Conservation (phyloP, 2,113 vertebrate species). For the Menidia beryllina region DNA sequence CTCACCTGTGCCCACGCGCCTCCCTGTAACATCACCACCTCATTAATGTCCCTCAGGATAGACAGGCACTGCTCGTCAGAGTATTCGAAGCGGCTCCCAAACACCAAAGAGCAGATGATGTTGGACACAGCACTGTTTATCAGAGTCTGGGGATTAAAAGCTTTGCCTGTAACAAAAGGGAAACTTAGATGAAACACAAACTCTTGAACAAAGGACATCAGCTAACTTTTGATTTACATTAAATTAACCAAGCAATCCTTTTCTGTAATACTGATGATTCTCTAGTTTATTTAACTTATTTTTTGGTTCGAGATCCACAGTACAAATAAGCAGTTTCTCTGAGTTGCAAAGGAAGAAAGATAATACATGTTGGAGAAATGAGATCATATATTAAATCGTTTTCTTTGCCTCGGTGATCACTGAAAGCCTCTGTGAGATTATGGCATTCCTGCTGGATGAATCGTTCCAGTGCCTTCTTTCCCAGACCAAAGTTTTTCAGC, state of each 20-base stretch:
- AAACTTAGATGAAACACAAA: not conserved
- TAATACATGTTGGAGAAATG: not conserved
- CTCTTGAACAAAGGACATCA: not conserved
- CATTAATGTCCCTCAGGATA: slow-evolving; percentile 21
- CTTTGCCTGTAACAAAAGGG: slow-evolving; percentile 73
- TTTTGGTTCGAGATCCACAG: no score
- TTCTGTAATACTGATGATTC: no score
- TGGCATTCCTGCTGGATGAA: slow-evolving; percentile 83
- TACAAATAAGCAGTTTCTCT: no score
- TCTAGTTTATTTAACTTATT: no score
- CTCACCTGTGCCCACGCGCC: slow-evolving; percentile 32
- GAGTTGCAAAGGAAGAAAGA: no score
- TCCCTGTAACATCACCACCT: slow-evolving; percentile 8
- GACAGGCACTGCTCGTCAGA: slow-evolving; percentile 32
- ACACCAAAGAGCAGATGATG: slow-evolving; percentile 64
- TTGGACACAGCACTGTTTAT: slow-evolving; percentile 82
- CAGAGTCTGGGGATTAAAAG: slow-evolving; percentile 82
- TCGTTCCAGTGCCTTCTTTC: slow-evolving; percentile 81
- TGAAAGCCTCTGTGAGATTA: slow-evolving; percentile 68
- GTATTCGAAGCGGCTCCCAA: slow-evolving; percentile 64
- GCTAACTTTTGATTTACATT: not conserved
- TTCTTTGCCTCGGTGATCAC: slow-evolving; percentile 78
- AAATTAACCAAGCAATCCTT: no score
- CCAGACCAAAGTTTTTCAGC: slow-evolving; percentile 85
- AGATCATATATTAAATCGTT: not conserved